A percentile compares a stretch with the other conserved stretches of the same genome.
phyloP scores from a whole-genome alignment of 2,113 vertebrate genomes.

The Arothron firmamentum region DNA sequence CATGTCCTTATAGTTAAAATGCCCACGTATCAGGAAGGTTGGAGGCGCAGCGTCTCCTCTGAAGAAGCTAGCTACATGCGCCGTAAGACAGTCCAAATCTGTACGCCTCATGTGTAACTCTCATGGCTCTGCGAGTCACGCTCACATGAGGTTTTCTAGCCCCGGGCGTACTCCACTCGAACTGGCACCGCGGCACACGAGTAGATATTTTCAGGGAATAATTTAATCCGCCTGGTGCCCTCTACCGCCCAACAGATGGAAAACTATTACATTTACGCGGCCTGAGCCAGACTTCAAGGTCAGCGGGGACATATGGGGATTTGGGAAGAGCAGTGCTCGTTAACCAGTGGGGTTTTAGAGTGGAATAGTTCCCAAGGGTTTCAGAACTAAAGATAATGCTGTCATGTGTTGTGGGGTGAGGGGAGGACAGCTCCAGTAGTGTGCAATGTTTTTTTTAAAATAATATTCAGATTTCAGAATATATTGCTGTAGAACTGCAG shows the following conservation, averaged over 20 bases:
- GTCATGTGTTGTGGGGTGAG: constrained; percentile 6
- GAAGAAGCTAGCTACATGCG: constrained; percentile 10
- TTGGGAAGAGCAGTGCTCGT: constrained; percentile 51
- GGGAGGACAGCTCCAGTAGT: neutral
- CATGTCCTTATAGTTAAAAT: no score
- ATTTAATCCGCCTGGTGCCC: constrained; percentile 48
- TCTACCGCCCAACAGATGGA: constrained; percentile 33
- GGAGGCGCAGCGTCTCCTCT: neutral
- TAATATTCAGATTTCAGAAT: no score
- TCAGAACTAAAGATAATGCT: constrained; percentile 42
- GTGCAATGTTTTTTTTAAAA: neutral
- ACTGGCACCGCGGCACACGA: constrained; percentile 42
- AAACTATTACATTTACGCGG: constrained; percentile 48
- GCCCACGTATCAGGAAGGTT: no score
- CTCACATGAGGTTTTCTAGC: constrained; percentile 32
- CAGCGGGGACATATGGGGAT: constrained; percentile 48
- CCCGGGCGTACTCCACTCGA: constrained; percentile 29
- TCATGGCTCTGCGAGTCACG: constrained; percentile 20
- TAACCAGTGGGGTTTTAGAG: constrained; percentile 46
- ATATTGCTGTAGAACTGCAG: neutral
- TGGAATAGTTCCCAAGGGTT: constrained; percentile 38
- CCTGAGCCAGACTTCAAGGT: constrained; percentile 61
- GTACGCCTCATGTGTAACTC: constrained; percentile 5
- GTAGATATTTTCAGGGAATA: constrained; percentile 60
- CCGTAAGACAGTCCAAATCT: constrained; percentile 19